phyloP scores from a whole-genome alignment of 2,113 vertebrate species.

The Setophaga petechia region DNA sequence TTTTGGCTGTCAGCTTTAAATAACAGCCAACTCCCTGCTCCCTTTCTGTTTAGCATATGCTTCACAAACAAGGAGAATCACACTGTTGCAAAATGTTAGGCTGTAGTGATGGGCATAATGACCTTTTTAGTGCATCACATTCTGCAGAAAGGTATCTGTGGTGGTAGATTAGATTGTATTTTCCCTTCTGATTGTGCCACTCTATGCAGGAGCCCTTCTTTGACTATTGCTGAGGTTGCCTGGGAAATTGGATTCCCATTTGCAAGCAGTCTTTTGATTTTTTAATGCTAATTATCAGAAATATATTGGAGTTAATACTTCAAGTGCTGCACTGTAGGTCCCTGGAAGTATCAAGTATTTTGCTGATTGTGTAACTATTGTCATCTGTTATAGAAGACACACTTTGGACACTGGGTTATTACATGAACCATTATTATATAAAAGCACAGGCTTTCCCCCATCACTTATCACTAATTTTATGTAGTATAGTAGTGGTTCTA shows the following conservation, averaged over 20 bases:
- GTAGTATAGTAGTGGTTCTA: not conserved
- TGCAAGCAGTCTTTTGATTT: not conserved
- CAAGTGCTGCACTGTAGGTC: not conserved
- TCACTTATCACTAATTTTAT: not conserved
- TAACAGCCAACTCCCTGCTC: slow-evolving; percentile 15
- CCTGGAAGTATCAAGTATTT: not conserved
- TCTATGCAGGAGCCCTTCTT: not conserved
- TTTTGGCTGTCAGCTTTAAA: not conserved
- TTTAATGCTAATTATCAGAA: not conserved
- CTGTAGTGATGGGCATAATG: not conserved
- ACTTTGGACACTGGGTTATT: not conserved
- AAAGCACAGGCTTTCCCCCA: not conserved
- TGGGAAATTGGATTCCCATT: not conserved
- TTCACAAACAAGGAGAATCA: not conserved
- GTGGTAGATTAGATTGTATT: not conserved
- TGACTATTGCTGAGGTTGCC: not conserved
- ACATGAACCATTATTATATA: not conserved
- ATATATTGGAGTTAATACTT: not conserved
- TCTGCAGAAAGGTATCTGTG: not conserved
- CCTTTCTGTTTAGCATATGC: slow-evolving; percentile 16
- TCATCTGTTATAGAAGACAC: not conserved
- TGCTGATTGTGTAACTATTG: not conserved
- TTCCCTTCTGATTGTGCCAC: not conserved
- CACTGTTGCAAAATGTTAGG: not conserved
- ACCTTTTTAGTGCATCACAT: not conserved